Base-by-base conservation (phyloP, 2,888 invertebrate species). In the Rhodophaea formosa region DNA sequence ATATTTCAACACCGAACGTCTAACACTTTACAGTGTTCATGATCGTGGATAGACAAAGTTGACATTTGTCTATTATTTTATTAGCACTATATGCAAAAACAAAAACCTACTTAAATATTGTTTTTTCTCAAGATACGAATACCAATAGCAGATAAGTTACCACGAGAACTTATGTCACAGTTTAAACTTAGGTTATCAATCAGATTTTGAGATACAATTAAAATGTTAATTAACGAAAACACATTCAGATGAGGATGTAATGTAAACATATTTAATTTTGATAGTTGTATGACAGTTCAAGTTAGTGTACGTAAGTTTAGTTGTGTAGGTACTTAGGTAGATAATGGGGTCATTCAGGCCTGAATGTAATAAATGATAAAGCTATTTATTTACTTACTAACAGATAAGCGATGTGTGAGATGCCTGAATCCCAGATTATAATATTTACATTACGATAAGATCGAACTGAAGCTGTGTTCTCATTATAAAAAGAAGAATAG, bases 311-410 rank as follows among this genome's bases (percentile, higher is more conserved):
- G 23, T 46, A 23, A 23, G 12, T 23, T 46, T 44, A 12, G 0
- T 23, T 23, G 23, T 23, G 2, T 23, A 23, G 23, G 23, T 23
- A 23, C 3, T 5, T 46, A 8, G 3, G 14, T 12, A 17, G 49
- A 51, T 51, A 51, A 15, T 10, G 35, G n/a, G 17, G 51, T 51
- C 39, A 51, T 35, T 35, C 35, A 35, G n/a, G 51, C 32, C 17
- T 39, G 15, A n/a, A 17, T 51, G 1, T 7, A 35, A 51, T 51
- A 35, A 17, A 0, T 7, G 51, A 51, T 51, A 35, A 17, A 39
- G 17, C 16, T 51, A n/a, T 51, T 51, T 39, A 39, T 35, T 16
- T 10, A 35, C 16, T 51, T 51, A 23, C 3, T 39, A 12, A n/a
- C 39, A 39, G 39, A 39, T 39, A 39, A 39, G n/a, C 10, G 12